Conservation (phyloP, 2,888 invertebrate species). For the Drosophila emarginata region DNA sequence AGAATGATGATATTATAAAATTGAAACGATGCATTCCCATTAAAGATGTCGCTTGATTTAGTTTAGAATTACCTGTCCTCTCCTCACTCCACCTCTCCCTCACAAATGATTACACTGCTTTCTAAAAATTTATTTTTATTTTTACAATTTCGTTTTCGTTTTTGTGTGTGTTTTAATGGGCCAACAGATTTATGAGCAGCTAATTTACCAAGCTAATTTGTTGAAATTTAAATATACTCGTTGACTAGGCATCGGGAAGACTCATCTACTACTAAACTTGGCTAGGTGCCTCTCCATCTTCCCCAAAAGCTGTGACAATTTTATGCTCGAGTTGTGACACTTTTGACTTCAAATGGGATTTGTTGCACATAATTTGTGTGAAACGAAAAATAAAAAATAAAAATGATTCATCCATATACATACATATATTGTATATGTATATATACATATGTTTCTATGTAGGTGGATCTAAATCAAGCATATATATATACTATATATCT, state of each 20-base stretch:
- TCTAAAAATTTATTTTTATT: background rate
- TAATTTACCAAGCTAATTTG: slow-evolving; percentile 64
- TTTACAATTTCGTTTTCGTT: slow-evolving; percentile 4
- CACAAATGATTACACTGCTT: background rate
- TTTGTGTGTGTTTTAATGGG: slow-evolving; percentile 26
- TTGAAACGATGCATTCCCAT: background rate
- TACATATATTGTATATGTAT: no score
- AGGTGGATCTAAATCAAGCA: background rate
- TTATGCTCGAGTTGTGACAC: slow-evolving; percentile 46
- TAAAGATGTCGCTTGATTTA: background rate
- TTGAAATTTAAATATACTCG: slow-evolving; percentile 52
- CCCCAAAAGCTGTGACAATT: slow-evolving; percentile 36
- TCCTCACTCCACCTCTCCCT: no score
- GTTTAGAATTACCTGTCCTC: background rate
- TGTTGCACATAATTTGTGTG: background rate
- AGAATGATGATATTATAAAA: background rate
- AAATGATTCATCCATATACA: background rate
- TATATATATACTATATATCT: background rate
- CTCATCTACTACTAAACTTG: no score
- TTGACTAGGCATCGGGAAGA: background rate
- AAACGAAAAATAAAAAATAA: background rate
- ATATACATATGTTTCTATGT: no score
- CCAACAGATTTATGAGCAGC: slow-evolving; percentile 61
- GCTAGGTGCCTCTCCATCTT: slow-evolving; percentile 31
- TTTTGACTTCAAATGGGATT: slow-evolving; percentile 37